A percentile compares a stretch with the other conserved stretches of the same genome.
Evolutionary conservation across 2,113 vertebrate species (phyloP).

Genomic region (Phycodurus eques): DNA sequence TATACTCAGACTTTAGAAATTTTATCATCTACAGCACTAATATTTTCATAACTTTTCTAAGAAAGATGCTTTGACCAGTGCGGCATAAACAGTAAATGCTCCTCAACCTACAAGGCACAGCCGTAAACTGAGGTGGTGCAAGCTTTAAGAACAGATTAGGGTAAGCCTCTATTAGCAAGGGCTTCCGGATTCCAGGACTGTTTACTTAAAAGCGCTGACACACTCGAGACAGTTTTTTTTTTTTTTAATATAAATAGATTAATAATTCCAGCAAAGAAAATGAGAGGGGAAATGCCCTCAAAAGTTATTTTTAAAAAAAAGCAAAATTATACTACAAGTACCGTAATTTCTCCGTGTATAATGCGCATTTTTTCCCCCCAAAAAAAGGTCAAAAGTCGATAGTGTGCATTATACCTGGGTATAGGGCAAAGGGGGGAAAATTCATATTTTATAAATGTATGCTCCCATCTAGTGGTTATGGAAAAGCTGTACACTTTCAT

Average conservation of each 20-base stretch:
- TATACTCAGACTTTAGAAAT: too few species aligned
- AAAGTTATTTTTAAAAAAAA: background rate
- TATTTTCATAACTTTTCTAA: too few species aligned
- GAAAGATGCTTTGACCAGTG: constrained; percentile 33
- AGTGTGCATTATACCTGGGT: too few species aligned
- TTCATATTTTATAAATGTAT: too few species aligned
- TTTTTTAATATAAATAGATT: constrained; percentile 1
- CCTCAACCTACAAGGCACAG: constrained; percentile 47
- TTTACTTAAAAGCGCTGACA: constrained; percentile 68
- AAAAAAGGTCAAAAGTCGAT: too few species aligned
- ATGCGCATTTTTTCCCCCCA: too few species aligned
- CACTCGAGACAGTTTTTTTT: constrained; percentile 27
- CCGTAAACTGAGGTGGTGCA: constrained; percentile 69
- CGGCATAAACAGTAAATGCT: constrained; percentile 73
- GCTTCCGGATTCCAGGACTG: constrained; percentile 69
- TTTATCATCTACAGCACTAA: too few species aligned
- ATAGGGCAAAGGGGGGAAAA: too few species aligned
- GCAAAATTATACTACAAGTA: background rate
- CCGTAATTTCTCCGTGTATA: too few species aligned
- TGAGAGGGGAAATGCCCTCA: background rate
- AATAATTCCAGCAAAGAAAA: background rate
- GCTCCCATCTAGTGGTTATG: too few species aligned
- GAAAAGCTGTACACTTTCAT: too few species aligned
- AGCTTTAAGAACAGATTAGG: constrained; percentile 76
- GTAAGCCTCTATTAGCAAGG: constrained; percentile 77